These are phyloP conservation scores for Chaetophractus vellerosus DNA, from an alignment of 2,797 vertebrate genomes.

Conservation along the genomic window DNA sequence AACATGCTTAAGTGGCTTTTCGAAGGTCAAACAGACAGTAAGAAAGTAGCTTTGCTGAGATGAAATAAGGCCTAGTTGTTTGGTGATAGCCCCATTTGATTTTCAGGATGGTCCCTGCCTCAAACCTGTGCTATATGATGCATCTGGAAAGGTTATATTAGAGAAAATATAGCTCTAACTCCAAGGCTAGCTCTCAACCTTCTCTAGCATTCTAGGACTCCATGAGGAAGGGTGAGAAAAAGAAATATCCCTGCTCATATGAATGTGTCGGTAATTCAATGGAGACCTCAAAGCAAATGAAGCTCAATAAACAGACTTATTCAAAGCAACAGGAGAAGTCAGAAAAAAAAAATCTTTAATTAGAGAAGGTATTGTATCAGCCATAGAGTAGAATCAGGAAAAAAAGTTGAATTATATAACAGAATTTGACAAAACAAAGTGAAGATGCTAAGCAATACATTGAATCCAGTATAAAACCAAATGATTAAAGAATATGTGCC, in stretches of 20 bases:
- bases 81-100: neutral
- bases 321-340: neutral
- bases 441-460: neutral
- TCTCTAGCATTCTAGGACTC: neutral
- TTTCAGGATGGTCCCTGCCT: neutral
- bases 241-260: neutral
- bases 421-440: neutral
- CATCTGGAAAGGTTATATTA: neutral
- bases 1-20: neutral
- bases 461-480: neutral
- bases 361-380: neutral
- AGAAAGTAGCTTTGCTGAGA: neutral
- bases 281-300: neutral
- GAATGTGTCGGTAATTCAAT: neutral
- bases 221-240: neutral
- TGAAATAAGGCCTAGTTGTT: neutral
- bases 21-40: neutral
- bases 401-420: neutral
- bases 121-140: neutral
- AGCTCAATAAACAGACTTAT: neutral
- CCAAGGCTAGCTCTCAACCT: neutral
- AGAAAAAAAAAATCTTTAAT: neutral
- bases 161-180: neutral
- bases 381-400: neutral
- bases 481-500: neutral